Evolutionary conservation across 2,888 invertebrate genomes (phyloP).

Genomic region (Caenorhabditis uteleia): DNA sequence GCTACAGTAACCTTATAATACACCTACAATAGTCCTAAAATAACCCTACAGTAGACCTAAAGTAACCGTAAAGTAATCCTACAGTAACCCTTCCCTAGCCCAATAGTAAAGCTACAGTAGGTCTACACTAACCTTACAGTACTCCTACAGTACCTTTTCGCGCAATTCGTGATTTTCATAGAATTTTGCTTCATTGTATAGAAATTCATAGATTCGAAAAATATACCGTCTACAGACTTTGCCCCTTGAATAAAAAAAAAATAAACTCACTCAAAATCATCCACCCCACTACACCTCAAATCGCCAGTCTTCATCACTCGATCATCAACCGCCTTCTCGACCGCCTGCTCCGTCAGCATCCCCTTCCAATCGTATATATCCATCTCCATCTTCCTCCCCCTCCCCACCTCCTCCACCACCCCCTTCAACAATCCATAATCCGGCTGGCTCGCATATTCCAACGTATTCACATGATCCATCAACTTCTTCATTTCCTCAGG

Average conservation of each 20-base stretch:
- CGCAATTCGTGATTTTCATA: too few species aligned
- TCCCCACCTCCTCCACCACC: constrained; percentile 7
- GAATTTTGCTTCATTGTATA: too few species aligned
- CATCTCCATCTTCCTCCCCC: constrained; percentile 5
- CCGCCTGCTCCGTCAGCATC: not conserved
- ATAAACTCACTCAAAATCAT: constrained; percentile 22
- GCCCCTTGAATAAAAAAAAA: not conserved
- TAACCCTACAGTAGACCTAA: too few species aligned
- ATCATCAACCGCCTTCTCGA: constrained; percentile 4
- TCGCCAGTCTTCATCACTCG: constrained; percentile 6
- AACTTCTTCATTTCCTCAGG: constrained; percentile 29
- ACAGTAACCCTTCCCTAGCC: too few species aligned
- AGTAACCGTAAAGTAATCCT: too few species aligned
- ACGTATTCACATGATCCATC: constrained; percentile 15
- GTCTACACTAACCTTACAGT: too few species aligned
- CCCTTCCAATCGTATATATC: constrained; percentile 18
- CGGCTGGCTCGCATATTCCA: constrained; percentile 15
- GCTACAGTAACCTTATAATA: too few species aligned
- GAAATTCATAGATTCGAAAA: not conserved
- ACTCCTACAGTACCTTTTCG: too few species aligned
- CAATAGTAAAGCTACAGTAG: too few species aligned
- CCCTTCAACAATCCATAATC: constrained; percentile 22
- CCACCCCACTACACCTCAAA: constrained; percentile 18
- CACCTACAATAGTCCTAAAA: too few species aligned
- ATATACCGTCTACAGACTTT: not conserved